Conservation (phyloP, 2,113 vertebrate genomes). For the Ailurus styani region DNA sequence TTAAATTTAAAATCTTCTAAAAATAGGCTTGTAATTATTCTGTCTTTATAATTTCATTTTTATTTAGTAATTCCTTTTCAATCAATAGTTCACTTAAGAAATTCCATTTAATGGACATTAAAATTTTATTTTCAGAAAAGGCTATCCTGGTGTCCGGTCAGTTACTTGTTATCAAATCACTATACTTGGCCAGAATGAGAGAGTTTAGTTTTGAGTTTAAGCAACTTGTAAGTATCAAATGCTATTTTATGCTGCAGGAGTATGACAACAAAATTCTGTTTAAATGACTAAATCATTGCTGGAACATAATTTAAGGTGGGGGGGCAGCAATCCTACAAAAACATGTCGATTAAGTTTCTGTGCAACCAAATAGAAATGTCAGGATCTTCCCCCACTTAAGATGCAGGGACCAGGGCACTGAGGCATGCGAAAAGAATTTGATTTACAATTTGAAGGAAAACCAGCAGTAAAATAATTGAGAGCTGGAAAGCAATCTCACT, state of each 20-base stretch:
- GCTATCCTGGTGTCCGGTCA: neutral
- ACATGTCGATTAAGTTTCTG: neutral
- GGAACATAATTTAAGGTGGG: slow-evolving; percentile 22
- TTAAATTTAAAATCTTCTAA: neutral
- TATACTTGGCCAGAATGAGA: neutral
- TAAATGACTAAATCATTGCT: slow-evolving; percentile 45
- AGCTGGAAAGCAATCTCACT: slow-evolving; percentile 74
- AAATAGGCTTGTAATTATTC: neutral
- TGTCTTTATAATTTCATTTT: slow-evolving; percentile 9
- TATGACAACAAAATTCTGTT: neutral
- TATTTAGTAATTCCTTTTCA: neutral
- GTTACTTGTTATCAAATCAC: neutral
- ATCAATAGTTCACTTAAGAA: neutral
- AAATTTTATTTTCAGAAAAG: slow-evolving; percentile 17
- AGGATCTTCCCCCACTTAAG: slow-evolving; percentile 63
- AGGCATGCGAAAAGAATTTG: slow-evolving; percentile 66
- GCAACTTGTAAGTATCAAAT: slow-evolving; percentile 36
- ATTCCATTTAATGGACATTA: neutral
- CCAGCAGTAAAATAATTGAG: slow-evolving; percentile 75
- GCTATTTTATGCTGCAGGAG: neutral
- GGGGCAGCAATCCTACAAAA: slow-evolving; percentile 20
- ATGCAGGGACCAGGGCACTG: slow-evolving; percentile 59
- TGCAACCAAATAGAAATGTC: slow-evolving; percentile 60
- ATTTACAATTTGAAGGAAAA: slow-evolving; percentile 77
- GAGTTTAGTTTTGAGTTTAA: neutral